Evolutionary conservation across 1,140 invertebrate genomes (phyloP).

Genomic region (Potamilus streckersoni): DNA sequence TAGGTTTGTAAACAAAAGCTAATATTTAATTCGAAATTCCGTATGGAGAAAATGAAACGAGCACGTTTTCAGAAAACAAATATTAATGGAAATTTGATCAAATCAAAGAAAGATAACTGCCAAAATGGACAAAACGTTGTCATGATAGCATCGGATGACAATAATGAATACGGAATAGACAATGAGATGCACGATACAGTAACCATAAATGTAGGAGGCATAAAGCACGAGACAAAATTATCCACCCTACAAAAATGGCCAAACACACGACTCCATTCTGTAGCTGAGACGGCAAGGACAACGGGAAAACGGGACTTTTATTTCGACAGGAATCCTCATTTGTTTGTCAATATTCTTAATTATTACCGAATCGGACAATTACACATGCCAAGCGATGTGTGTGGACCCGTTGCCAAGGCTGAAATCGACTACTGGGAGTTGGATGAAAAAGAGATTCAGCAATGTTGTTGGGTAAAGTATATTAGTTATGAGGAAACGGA

Average conservation of each 20-base stretch:
- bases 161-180: not conserved
- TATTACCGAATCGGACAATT: slow-evolving; percentile 98
- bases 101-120: too few relatives aligned
- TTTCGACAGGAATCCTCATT: slow-evolving; percentile 98
- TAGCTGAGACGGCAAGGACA: slow-evolving; percentile 24
- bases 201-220: slow-evolving; percentile 28
- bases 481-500: slow-evolving; percentile 33
- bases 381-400: slow-evolving; percentile 98
- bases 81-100: too few relatives aligned
- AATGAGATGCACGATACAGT: slow-evolving; percentile 17
- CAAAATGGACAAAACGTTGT: too few relatives aligned
- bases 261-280: slow-evolving; percentile 17
- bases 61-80: too few relatives aligned
- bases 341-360: slow-evolving; percentile 97
- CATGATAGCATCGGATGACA: too few relatives aligned
- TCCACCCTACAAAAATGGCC: slow-evolving; percentile 26
- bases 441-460: slow-evolving; percentile 38
- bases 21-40: too few relatives aligned
- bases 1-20: too few relatives aligned
- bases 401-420: slow-evolving; percentile 97
- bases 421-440: too few relatives aligned
- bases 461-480: slow-evolving; percentile 43
- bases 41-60: too few relatives aligned
- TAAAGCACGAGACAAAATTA: slow-evolving; percentile 27
- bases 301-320: slow-evolving; percentile 83